These are phyloP conservation scores for Tragulus kanchil DNA, from an alignment of 2,113 vertebrate species.

Conservation along the genomic window DNA sequence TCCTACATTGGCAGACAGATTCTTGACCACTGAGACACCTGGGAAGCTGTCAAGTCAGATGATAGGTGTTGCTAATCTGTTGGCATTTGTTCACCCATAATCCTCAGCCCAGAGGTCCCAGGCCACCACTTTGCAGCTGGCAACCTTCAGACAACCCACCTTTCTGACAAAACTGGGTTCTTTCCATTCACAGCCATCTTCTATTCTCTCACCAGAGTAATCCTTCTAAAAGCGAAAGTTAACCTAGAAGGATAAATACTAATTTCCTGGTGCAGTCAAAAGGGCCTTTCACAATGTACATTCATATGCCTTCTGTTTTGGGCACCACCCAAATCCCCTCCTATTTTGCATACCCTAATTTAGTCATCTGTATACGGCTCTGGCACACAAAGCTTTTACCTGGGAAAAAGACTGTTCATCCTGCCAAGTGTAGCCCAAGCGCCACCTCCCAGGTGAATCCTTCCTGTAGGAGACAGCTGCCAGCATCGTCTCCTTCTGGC, in stretches of 20 bases:
- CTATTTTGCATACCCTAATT: not conserved
- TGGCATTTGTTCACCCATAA: not conserved
- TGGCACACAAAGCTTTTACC: not conserved
- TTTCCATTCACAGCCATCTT: not conserved
- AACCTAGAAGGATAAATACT: not conserved
- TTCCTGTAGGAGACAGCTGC: not conserved
- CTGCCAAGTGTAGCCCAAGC: not conserved
- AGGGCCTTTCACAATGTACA: not conserved
- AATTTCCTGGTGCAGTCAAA: not conserved
- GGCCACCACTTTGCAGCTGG: not conserved
- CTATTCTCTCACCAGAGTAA: not conserved
- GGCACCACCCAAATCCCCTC: not conserved
- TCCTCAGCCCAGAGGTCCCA: not conserved
- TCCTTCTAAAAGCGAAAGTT: not conserved
- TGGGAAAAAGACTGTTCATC: not conserved
- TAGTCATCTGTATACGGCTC: not conserved
- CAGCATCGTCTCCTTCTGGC: not conserved
- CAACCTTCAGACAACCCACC: fast-evolving
- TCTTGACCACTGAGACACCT: not conserved
- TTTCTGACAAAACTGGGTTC: not conserved
- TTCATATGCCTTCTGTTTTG: not conserved
- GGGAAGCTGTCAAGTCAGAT: not conserved
- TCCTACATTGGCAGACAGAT: not conserved
- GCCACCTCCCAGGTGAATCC: not conserved
- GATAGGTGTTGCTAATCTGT: not conserved